These are phyloP conservation scores for Cynopterus sphinx DNA, from an alignment of 2,797 vertebrate species.

Conservation along the genomic window DNA sequence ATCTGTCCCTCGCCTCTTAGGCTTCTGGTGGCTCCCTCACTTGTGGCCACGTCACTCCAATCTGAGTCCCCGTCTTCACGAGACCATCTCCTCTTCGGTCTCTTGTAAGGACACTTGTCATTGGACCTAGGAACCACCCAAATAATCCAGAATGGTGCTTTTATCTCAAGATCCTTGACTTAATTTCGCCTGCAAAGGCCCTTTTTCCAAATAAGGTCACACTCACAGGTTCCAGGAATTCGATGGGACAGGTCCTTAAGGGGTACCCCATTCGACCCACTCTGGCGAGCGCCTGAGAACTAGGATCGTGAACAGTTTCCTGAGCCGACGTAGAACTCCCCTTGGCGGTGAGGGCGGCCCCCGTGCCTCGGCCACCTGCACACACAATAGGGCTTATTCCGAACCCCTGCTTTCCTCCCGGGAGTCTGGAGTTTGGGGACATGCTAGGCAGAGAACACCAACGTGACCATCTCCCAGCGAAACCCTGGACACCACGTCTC, in stretches of 20 bases:
- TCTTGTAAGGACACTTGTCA: background rate
- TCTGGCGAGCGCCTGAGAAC: rapidly evolving
- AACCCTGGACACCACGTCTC: background rate
- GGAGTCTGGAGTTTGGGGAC: background rate
- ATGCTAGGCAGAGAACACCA: background rate
- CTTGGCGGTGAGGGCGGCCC: background rate
- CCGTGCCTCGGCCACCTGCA: too few relatives aligned
- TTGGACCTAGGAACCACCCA: background rate
- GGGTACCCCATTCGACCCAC: background rate
- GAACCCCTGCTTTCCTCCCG: background rate
- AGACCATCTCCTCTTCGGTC: background rate
- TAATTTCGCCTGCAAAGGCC: background rate
- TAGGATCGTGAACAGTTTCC: background rate
- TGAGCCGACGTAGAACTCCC: background rate
- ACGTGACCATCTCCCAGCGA: background rate
- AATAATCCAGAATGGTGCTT: background rate
- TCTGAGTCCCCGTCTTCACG: background rate
- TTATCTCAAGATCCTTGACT: background rate
- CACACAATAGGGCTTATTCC: background rate
- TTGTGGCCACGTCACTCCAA: background rate
- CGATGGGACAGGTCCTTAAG: background rate
- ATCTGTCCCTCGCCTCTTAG: background rate
- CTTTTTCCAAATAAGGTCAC: background rate
- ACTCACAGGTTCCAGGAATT: background rate
- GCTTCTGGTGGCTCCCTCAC: background rate